Conservation (phyloP, 1,140 invertebrate genomes). For the Drosophila nannoptera region DNA sequence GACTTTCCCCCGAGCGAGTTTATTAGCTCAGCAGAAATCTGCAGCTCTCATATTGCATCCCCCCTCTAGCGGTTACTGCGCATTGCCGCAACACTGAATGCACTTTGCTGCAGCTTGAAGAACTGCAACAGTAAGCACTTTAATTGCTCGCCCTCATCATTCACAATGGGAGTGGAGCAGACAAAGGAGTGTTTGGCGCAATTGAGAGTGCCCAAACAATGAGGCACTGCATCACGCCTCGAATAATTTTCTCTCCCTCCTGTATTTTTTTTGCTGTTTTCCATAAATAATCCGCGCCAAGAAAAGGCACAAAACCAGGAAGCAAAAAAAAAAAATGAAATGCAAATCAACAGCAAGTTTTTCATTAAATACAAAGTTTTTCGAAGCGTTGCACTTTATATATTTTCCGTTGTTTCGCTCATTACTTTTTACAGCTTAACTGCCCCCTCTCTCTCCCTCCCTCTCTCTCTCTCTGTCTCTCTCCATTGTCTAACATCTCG, state of each 20-base stretch:
- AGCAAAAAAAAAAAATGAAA: background rate
- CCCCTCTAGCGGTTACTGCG: no score
- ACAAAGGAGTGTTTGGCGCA: conserved; percentile 35
- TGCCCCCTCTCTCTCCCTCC: background rate
- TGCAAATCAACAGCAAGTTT: conserved; percentile 2
- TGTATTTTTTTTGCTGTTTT: background rate
- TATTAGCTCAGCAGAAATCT: no score
- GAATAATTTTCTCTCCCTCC: conserved; percentile 5
- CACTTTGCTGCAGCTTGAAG: no score
- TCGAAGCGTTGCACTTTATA: conserved; percentile 12
- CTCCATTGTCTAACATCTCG: conserved; percentile 9
- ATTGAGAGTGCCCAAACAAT: conserved; percentile 39
- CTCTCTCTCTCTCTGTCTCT: background rate
- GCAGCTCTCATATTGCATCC: no score
- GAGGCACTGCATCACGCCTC: conserved; percentile 13
- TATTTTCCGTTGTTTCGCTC: conserved; percentile 9
- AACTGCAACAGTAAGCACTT: conserved; percentile 1
- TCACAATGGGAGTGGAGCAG: conserved; percentile 25
- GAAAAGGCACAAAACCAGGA: conserved; percentile 20
- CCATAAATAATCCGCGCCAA: conserved; percentile 18
- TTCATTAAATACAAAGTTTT: conserved; percentile 27
- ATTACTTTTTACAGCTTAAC: conserved; percentile 15
- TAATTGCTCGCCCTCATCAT: conserved; percentile 22
- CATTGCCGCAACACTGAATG: no score
- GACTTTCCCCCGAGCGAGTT: no score